These are phyloP conservation scores for Nasonia oneida DNA, from an alignment of 2,888 invertebrate species.

Conservation along the genomic window DNA sequence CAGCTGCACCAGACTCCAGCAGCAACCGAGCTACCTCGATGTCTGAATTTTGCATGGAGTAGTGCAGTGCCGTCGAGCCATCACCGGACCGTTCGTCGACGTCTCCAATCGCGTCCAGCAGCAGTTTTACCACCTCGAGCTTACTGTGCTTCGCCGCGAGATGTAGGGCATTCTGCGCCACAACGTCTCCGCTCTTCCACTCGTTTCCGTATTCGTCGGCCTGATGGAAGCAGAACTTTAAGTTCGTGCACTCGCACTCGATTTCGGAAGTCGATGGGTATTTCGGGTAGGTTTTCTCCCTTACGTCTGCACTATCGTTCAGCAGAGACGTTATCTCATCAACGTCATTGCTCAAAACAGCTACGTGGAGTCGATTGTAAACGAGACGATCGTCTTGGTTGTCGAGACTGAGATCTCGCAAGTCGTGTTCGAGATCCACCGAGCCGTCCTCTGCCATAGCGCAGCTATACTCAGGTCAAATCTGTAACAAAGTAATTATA, in stretches of 20 bases:
- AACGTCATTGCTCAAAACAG: constrained; percentile 28
- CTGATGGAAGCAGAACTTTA: constrained; percentile 4
- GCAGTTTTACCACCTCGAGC: not conserved
- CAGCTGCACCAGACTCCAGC: not conserved
- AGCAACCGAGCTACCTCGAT: constrained; percentile 4
- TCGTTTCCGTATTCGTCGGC: constrained; percentile 38
- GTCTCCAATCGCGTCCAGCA: not conserved
- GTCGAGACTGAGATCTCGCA: not conserved
- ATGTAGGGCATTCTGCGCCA: constrained; percentile 18
- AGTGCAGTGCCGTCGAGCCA: constrained; percentile 25
- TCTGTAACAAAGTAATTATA: not conserved
- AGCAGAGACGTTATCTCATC: not conserved
- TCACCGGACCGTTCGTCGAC: constrained; percentile 14
- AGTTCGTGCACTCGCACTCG: constrained; percentile 22
- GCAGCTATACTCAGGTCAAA: not conserved
- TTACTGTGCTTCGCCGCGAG: constrained; percentile 16
- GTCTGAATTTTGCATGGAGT: constrained; percentile 15
- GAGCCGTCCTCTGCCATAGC: not conserved
- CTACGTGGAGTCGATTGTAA: not conserved
- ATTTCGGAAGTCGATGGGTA: not conserved
- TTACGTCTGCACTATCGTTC: not conserved
- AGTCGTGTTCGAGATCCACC: no score
- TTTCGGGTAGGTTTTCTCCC: constrained; percentile 10
- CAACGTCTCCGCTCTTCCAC: not conserved
- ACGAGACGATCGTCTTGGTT: not conserved